phyloP scores from a whole-genome alignment of 1,140 invertebrate species.

The Rhyzopertha dominica region DNA sequence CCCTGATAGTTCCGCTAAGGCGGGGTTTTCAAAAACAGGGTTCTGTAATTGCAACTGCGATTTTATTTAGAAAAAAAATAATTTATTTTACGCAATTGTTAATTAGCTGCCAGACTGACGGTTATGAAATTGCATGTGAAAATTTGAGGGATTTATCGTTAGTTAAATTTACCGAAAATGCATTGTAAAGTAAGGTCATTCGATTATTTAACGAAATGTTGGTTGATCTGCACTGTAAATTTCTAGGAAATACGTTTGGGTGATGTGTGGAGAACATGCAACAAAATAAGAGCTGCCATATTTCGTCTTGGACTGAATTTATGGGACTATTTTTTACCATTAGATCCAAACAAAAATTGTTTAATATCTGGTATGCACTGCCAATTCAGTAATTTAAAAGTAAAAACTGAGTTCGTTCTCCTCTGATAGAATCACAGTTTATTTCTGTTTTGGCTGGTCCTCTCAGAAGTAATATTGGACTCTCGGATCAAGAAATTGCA shows the following conservation, averaged over 20 bases:
- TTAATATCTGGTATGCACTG: slow-evolving; percentile 57
- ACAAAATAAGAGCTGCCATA: slow-evolving; percentile 65
- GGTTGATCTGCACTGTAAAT: no score
- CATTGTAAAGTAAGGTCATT: slow-evolving; percentile 15
- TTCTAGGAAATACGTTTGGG: slow-evolving; percentile 43
- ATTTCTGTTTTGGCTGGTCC: slow-evolving; percentile 59
- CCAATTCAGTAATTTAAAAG: not conserved
- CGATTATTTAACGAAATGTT: not conserved
- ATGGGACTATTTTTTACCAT: slow-evolving; percentile 59
- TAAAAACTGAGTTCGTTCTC: not conserved
- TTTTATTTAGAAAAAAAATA: no score
- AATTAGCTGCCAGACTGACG: no score
- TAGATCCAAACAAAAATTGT: slow-evolving; percentile 59
- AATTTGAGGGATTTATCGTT: slow-evolving; percentile 5
- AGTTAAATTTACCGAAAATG: slow-evolving; percentile 12
- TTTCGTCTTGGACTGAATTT: slow-evolving; percentile 63
- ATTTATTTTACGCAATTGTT: no score
- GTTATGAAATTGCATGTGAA: slow-evolving; percentile 10
- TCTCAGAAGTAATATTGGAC: slow-evolving; percentile 55
- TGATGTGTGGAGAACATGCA: slow-evolving; percentile 66
- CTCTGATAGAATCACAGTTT: slow-evolving; percentile 60
- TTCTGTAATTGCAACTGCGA: no score
- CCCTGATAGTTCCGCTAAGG: no score
- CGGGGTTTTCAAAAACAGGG: no score
- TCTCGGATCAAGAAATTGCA: slow-evolving; percentile 61